Conservation (phyloP, 2,113 vertebrate species). For the Anguilla rostrata region DNA sequence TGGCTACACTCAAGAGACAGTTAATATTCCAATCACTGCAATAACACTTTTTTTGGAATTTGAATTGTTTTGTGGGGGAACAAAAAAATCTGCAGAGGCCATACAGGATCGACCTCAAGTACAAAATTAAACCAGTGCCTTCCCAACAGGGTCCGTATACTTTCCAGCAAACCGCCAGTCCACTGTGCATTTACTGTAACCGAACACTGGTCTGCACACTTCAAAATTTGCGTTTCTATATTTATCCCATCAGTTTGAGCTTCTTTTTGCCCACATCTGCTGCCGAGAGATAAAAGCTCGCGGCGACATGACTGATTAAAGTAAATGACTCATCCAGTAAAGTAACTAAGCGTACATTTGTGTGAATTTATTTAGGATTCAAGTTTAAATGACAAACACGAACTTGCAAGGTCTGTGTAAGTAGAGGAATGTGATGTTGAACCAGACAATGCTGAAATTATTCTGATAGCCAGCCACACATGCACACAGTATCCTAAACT, state of each 20-base stretch:
- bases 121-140: background rate
- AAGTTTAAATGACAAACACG: background rate
- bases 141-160: background rate
- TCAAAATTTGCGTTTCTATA: background rate
- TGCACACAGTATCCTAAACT: background rate
- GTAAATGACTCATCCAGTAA: background rate
- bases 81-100: background rate
- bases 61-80: background rate
- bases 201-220: background rate
- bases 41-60: background rate
- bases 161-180: background rate
- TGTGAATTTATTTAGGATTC: background rate
- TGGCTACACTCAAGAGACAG: background rate
- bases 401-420: background rate
- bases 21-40: slow-evolving; percentile 1
- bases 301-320: background rate
- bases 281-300: background rate
- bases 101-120: background rate
- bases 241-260: background rate
- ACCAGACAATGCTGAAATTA: background rate
- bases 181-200: slow-evolving; percentile 9
- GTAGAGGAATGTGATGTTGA: background rate
- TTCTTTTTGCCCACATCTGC: background rate
- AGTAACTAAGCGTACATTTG: background rate
- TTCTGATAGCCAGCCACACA: background rate